Evolutionary conservation across 2,113 vertebrate genomes (phyloP).

Genomic region (Spheniscus mendiculus): DNA sequence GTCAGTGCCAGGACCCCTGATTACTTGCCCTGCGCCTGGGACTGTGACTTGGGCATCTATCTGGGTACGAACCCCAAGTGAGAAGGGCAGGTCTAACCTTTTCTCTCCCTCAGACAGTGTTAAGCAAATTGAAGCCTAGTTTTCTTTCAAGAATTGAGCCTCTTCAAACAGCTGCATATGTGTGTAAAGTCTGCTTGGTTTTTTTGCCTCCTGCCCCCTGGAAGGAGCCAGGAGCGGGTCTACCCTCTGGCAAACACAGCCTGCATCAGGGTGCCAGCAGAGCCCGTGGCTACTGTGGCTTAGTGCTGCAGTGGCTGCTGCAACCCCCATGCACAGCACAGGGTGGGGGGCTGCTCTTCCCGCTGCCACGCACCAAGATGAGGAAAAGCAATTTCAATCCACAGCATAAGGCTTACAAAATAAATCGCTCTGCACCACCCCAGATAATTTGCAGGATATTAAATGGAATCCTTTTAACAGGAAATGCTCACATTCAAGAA

Average conservation of each 20-base stretch:
- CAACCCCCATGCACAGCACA: not conserved
- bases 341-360: not conserved
- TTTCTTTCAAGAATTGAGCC: not conserved
- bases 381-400: slow-evolving; percentile 63
- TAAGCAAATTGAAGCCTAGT: not conserved
- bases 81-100: not conserved
- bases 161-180: not conserved
- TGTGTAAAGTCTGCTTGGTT: not conserved
- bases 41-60: not conserved
- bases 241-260: not conserved
- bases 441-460: slow-evolving; percentile 63
- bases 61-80: not conserved
- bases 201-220: not conserved
- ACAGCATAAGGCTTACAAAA: slow-evolving; percentile 35
- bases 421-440: slow-evolving; percentile 54
- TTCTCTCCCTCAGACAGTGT: not conserved
- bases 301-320: not conserved
- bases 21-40: rapidly evolving
- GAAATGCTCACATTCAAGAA: not conserved
- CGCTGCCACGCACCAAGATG: rapidly evolving
- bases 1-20: not conserved
- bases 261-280: not conserved
- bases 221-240: not conserved
- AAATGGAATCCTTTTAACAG: slow-evolving; percentile 57
- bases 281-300: not conserved